Conservation (phyloP, 2,888 invertebrate genomes). For the Lutraria lutraria region DNA sequence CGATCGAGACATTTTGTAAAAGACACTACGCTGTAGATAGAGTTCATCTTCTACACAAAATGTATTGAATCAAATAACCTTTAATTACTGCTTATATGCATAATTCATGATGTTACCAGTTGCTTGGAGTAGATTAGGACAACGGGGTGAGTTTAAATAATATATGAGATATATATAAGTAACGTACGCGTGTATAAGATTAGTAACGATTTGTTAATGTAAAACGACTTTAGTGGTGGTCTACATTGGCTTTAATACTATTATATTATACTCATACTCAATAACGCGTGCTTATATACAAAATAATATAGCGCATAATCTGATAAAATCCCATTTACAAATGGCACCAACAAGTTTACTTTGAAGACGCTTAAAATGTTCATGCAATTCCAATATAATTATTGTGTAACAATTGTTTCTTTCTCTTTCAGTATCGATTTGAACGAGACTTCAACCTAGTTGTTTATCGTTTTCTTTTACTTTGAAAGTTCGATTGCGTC, state of each 20-base stretch:
- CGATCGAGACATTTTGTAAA: neutral
- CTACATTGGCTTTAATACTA: neutral
- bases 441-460: neutral
- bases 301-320: neutral
- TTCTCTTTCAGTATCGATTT: neutral
- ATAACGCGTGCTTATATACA: neutral
- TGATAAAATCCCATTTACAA: neutral
- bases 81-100: neutral
- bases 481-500: neutral
- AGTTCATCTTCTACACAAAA: neutral
- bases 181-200: neutral
- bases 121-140: neutral
- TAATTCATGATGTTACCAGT: conserved; percentile 4
- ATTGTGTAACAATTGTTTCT: neutral
- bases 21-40: neutral
- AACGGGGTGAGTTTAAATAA: neutral
- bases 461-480: conserved; percentile 9
- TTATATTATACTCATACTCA: neutral
- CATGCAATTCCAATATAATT: neutral
- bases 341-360: neutral
- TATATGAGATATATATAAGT: neutral
- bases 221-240: too few species aligned
- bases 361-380: neutral
- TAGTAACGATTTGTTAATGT: neutral
- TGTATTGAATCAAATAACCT: neutral